Conservation (phyloP, 2,797 vertebrate genomes). For the Falco columbarius region DNA sequence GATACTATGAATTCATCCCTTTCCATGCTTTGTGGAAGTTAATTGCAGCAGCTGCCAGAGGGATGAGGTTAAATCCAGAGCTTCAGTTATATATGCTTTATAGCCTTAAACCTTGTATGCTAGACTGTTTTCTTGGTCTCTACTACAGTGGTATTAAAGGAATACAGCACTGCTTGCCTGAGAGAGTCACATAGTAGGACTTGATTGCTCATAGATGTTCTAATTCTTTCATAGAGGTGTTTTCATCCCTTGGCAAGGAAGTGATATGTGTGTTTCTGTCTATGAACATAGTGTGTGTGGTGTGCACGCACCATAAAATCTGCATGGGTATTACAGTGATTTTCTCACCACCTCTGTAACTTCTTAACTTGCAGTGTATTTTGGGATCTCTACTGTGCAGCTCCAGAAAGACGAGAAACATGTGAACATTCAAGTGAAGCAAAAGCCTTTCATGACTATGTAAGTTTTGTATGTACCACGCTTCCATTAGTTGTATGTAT, state of each 20-base stretch:
- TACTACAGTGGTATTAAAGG: background rate
- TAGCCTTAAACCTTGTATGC: background rate
- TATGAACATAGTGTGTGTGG: background rate
- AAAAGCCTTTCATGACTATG: conserved; percentile 91
- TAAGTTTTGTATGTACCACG: conserved; percentile 73
- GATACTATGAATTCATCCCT: background rate
- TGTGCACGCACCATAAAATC: background rate
- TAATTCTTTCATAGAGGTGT: background rate
- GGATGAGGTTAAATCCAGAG: background rate
- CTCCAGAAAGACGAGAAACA: conserved; percentile 88
- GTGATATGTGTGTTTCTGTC: background rate
- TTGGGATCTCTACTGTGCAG: conserved; percentile 91
- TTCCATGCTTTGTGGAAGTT: background rate
- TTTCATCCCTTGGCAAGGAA: background rate
- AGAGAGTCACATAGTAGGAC: background rate
- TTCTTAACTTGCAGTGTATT: conserved; percentile 83
- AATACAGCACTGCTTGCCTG: background rate
- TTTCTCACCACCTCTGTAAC: conserved; percentile 7
- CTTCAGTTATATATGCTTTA: background rate
- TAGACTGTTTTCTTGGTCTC: background rate
- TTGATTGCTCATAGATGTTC: background rate
- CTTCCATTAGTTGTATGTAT: background rate
- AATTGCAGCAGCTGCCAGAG: background rate
- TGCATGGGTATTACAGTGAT: background rate
- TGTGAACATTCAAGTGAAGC: conserved; percentile 91